Conservation (phyloP, 2,797 vertebrate genomes). For the Spatula clypeata region DNA sequence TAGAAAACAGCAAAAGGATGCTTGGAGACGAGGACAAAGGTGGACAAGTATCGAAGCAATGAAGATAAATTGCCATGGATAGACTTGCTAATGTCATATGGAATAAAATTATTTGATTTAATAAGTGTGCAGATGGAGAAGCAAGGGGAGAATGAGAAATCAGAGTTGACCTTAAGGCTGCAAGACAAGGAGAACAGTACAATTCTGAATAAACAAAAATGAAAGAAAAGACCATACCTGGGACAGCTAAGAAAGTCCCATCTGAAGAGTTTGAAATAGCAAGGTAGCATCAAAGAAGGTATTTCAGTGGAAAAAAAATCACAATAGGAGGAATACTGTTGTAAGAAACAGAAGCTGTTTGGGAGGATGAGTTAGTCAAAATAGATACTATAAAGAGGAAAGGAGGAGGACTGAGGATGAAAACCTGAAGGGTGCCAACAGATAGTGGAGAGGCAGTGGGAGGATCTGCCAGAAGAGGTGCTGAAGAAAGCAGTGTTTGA, state of each 20-base stretch:
- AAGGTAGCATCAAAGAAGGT: not conserved
- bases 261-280: not conserved
- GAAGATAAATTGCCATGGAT: not conserved
- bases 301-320: not conserved
- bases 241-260: not conserved
- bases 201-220: not conserved
- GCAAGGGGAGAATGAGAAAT: not conserved
- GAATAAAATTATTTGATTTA: not conserved
- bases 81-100: not conserved
- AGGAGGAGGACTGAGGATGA: not conserved
- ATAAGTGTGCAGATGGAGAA: not conserved
- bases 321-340: not conserved
- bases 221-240: not conserved
- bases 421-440: slow-evolving; percentile 27
- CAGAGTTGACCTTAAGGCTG: not conserved
- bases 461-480: not conserved
- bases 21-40: not conserved
- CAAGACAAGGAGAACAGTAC: not conserved
- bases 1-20: not conserved
- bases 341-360: not conserved
- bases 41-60: not conserved
- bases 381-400: slow-evolving; percentile 7
- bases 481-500: not conserved
- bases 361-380: slow-evolving; percentile 28
- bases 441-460: not conserved